Base-by-base conservation (phyloP, 2,888 invertebrate genomes). In the Cetonia aurata region DNA sequence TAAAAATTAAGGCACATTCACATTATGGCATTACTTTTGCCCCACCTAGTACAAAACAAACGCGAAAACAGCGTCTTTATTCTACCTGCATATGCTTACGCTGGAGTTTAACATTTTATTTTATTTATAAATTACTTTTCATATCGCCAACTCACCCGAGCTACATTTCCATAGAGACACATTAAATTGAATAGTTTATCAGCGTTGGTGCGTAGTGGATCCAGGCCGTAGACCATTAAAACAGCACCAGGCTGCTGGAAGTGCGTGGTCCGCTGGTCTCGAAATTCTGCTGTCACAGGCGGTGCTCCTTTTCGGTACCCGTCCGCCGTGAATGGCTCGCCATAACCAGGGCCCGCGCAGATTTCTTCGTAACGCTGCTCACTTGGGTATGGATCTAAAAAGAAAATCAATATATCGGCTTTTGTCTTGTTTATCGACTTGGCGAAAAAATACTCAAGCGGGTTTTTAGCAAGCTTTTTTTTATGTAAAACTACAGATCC, bases 141-240 rank as follows among this genome's bases (percentile, higher is more conserved):
- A 55, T 56, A 62, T 52, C 46, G 41, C 57, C 52, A 19, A 76
- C 82, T 82, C 86, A 98, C 98, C 91, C 96, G 92, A 79, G 96
- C 93, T 76, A 99, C 98, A 85, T 99, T 99, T 79, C 99, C 99
- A 85, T 99, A 99, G 74, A 99, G 90, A 86, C 99, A 99, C 88
- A 99, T 96, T 80, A 99, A 88, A 87, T 99, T 99, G 90, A 99
- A 99, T 73, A 99, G 90, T 81, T 94, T 91, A 83, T 98, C 98
- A 75, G 96, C 95, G 86, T 98, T 99, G 83, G 97, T 94, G 80
- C 95, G 95, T 79, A 95, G 92, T 68, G 94, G 93, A 84, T 97
- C 96, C 74, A 99, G 88, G 1, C 98, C 98, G 86, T 99, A 99
- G 70, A 99, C 96, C 98, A 99, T 98, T 88, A 98, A 93, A 73